phyloP scores from a whole-genome alignment of 2,113 vertebrate species.

The Amblyopsis rosae region DNA sequence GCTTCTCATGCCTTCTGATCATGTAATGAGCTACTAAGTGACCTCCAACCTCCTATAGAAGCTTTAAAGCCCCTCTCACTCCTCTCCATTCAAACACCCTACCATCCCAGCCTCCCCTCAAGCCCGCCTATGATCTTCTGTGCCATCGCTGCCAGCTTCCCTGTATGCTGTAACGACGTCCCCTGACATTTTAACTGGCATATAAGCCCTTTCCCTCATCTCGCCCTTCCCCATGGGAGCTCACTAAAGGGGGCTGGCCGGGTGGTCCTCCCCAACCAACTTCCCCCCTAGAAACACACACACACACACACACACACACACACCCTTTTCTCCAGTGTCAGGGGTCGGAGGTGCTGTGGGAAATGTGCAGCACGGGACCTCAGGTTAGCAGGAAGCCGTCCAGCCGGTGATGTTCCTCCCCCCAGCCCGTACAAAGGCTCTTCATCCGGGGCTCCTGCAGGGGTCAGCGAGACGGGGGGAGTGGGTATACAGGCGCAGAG shows the following conservation, averaged over 20 bases:
- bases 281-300: conserved; percentile 19
- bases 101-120: conserved; percentile 12
- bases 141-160: conserved; percentile 7
- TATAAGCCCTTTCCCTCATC: conserved; percentile 35
- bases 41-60: conserved; percentile 8
- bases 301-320: conserved; percentile 21
- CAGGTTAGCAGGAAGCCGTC: conserved; percentile 40
- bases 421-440: conserved; percentile 22
- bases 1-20: conserved; percentile 38
- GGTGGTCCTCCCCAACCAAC: conserved; percentile 69
- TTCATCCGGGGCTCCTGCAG: conserved; percentile 46
- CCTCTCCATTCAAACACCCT: not conserved
- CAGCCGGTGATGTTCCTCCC: conserved; percentile 37
- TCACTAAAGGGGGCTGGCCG: conserved; percentile 57
- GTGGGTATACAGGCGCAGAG: conserved; percentile 34
- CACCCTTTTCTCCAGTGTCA: conserved; percentile 55
- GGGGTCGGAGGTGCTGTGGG: conserved; percentile 79
- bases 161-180: conserved; percentile 27
- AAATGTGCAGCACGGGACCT: conserved; percentile 57
- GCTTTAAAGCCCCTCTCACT: conserved; percentile 23
- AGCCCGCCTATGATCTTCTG: conserved; percentile 59
- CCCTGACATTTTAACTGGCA: conserved; percentile 23
- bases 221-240: conserved; percentile 40
- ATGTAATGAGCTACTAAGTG: conserved; percentile 47
- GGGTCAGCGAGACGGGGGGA: conserved; percentile 49